phyloP scores from a whole-genome alignment of 1,140 invertebrate genomes.

The Chionoecetes opilio region DNA sequence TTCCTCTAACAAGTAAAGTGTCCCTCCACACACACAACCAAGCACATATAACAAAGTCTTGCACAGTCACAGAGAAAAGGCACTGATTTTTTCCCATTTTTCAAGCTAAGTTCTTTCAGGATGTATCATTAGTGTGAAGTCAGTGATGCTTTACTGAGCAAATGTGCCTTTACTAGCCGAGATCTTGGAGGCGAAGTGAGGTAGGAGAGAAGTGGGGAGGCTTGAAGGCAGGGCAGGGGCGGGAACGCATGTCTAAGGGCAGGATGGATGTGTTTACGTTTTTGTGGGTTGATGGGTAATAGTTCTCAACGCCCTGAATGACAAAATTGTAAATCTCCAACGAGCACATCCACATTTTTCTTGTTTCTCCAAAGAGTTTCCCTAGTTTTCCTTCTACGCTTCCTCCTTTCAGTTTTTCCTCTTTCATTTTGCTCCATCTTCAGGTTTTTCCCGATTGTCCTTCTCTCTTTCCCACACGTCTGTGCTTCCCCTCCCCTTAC shows the following conservation, averaged over 20 bases:
- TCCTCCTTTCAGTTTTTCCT: background rate
- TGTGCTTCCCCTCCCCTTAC: background rate
- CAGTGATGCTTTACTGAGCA: background rate
- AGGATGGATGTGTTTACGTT: too few species aligned
- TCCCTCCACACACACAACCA: background rate
- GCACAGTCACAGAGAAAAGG: background rate
- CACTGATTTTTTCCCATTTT: background rate
- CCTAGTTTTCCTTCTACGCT: background rate
- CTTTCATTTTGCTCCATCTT: background rate
- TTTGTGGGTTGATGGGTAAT: too few species aligned
- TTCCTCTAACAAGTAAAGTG: background rate
- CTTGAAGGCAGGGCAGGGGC: background rate
- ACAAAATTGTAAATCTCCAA: too few species aligned
- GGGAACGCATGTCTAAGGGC: too few species aligned
- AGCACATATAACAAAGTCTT: background rate
- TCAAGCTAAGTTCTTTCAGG: background rate
- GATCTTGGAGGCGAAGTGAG: background rate
- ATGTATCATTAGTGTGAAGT: background rate
- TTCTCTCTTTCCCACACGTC: background rate
- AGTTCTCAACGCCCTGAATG: too few species aligned
- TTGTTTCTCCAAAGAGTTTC: background rate
- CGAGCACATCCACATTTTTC: background rate
- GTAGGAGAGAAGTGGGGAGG: background rate
- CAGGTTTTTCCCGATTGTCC: background rate
- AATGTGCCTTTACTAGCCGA: background rate